Percentiles rank a stretch among this genome's conserved stretches.
Evolutionary conservation across 2,888 invertebrate genomes (phyloP).

Genomic region (Philhelius pedissequus): DNA sequence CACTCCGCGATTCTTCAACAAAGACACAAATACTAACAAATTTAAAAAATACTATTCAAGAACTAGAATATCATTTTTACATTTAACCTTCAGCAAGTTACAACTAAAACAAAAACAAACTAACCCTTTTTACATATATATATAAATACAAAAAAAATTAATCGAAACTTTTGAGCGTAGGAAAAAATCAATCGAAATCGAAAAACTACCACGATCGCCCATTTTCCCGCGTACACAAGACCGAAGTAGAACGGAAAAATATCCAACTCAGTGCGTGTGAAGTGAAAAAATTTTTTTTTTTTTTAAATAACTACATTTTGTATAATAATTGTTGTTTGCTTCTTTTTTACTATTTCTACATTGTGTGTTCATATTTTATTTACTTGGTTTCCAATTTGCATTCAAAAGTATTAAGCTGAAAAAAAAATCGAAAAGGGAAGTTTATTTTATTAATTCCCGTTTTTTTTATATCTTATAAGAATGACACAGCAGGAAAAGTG

Average conservation of each 20-base stretch:
- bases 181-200: slow-evolving; percentile 60
- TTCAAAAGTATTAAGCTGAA: slow-evolving; percentile 5
- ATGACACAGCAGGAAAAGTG: slow-evolving; percentile 50
- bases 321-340: slow-evolving; percentile 1
- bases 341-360: slow-evolving; percentile 25
- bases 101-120: slow-evolving; percentile 18
- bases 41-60: slow-evolving; percentile 15
- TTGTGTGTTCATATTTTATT: slow-evolving; percentile 50
- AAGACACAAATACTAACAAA: slow-evolving; percentile 36
- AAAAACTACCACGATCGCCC: slow-evolving; percentile 57
- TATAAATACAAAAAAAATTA: not conserved
- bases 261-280: slow-evolving; percentile 54
- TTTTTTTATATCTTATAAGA: slow-evolving; percentile 34
- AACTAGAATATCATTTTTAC: slow-evolving; percentile 21
- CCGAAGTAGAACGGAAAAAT: slow-evolving; percentile 53
- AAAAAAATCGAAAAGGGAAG: slow-evolving; percentile 29
- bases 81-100: slow-evolving; percentile 56
- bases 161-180: slow-evolving; percentile 16
- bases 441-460: slow-evolving; percentile 41
- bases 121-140: slow-evolving; percentile 8
- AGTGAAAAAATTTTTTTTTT: slow-evolving; percentile 31
- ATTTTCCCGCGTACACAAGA: slow-evolving; percentile 55
- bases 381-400: slow-evolving; percentile 16
- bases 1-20: slow-evolving; percentile 51
- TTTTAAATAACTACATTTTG: slow-evolving; percentile 4